Evolutionary conservation across 2,797 vertebrate genomes (phyloP).

Genomic region (Lerista edwardsae): DNA sequence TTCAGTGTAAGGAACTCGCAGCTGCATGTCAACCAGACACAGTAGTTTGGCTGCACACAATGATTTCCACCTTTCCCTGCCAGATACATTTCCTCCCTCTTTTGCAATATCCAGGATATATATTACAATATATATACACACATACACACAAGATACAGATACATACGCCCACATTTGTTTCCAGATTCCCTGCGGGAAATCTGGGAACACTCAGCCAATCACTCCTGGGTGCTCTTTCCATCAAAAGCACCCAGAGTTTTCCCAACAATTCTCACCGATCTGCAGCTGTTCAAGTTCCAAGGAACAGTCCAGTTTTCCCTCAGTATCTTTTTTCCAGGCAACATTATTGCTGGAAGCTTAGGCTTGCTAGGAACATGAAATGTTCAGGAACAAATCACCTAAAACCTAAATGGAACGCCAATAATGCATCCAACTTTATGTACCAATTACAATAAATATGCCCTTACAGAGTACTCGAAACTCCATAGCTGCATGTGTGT

Average conservation of each 20-base stretch:
- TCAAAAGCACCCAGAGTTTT: background rate
- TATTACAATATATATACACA: background rate
- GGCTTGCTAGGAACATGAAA: background rate
- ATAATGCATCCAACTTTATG: constrained; percentile 49
- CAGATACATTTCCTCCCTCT: constrained; percentile 13
- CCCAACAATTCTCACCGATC: constrained; percentile 15
- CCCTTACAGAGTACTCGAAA: constrained; percentile 41
- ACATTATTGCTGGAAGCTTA: background rate
- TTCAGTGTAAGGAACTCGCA: constrained; percentile 21
- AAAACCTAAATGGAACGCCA: constrained; percentile 18
- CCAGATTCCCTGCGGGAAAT: constrained; percentile 12
- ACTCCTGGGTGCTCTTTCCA: background rate
- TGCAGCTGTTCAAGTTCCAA: constrained; percentile 20
- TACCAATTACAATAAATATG: constrained; percentile 12
- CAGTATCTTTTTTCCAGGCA: constrained; percentile 1
- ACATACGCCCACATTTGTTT: background rate
- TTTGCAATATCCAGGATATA: background rate
- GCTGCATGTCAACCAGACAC: constrained; percentile 9
- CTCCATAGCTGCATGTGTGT: constrained; percentile 28
- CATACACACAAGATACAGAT: background rate
- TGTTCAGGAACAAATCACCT: background rate
- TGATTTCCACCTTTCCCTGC: constrained; percentile 16
- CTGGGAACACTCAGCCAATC: background rate
- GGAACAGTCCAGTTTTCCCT: background rate
- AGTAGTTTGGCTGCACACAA: constrained; percentile 17